phyloP scores from a whole-genome alignment of 2,888 invertebrate genomes.

The Phaonia tiefii region DNA sequence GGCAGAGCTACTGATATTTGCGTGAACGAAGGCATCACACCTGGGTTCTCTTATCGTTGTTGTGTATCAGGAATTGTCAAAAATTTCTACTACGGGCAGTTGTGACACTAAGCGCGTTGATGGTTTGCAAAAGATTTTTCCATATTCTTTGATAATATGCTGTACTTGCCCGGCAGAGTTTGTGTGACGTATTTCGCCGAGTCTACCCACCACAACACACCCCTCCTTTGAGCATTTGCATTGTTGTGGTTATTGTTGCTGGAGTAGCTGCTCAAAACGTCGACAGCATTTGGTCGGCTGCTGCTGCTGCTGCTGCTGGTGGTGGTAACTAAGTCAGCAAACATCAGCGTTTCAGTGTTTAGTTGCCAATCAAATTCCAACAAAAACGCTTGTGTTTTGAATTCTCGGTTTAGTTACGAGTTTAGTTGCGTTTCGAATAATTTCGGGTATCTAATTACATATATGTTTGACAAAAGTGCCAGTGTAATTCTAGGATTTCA shows the following conservation, averaged over 20 bases:
- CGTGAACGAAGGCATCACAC: not conserved
- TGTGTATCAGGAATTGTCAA: too few relatives aligned
- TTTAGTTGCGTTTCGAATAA: too few relatives aligned
- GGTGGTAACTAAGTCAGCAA: constrained; percentile 49
- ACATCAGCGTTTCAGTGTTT: constrained; percentile 42
- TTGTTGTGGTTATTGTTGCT: not conserved
- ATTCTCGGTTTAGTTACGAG: not conserved
- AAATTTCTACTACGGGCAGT: too few relatives aligned
- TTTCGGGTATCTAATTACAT: too few relatives aligned
- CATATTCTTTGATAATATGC: not conserved
- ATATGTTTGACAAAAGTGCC: too few relatives aligned
- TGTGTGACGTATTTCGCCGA: not conserved
- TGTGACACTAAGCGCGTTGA: too few relatives aligned
- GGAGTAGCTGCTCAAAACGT: not conserved
- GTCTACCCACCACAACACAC: constrained; percentile 2
- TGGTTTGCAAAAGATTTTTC: too few relatives aligned
- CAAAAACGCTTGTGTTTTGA: constrained; percentile 57
- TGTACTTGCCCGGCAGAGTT: not conserved
- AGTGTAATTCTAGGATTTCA: too few relatives aligned
- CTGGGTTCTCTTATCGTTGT: not conserved
- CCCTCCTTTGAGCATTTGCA: not conserved
- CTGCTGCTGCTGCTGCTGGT: constrained; percentile 2
- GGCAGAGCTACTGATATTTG: not conserved
- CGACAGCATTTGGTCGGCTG: constrained; percentile 45
- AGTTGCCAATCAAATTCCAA: constrained; percentile 64